These are phyloP conservation scores for Ornithoptera priamus DNA, from an alignment of 2,888 invertebrate species.

Conservation along the genomic window DNA sequence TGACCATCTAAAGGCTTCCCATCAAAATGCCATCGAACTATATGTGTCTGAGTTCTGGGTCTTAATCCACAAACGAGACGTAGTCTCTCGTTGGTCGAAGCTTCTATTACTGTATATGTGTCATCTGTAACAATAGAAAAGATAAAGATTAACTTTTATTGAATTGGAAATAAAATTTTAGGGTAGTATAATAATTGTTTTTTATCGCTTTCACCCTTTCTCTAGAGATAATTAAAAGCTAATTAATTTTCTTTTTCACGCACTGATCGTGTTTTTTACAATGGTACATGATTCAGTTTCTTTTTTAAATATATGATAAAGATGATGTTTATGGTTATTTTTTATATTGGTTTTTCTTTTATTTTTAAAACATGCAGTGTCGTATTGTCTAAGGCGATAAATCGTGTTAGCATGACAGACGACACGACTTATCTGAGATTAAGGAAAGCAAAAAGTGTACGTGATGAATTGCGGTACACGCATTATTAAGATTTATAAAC, in stretches of 20 bases:
- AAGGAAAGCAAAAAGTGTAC: slow-evolving; percentile 19
- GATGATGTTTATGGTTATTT: neutral
- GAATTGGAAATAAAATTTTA: too few relatives aligned
- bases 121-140: slow-evolving; percentile 53
- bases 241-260: too few relatives aligned
- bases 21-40: slow-evolving; percentile 67
- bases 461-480: slow-evolving; percentile 13
- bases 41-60: slow-evolving; percentile 44
- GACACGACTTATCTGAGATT: slow-evolving; percentile 10
- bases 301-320: neutral
- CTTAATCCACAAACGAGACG: slow-evolving; percentile 63
- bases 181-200: too few relatives aligned
- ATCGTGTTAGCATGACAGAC: slow-evolving; percentile 26
- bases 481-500: slow-evolving; percentile 14
- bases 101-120: slow-evolving; percentile 53
- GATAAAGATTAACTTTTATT: too few relatives aligned
- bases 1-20: slow-evolving; percentile 53
- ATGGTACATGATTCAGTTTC: neutral
- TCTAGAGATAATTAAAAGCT: too few relatives aligned
- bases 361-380: neutral
- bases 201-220: too few relatives aligned
- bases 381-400: slow-evolving; percentile 12
- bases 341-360: neutral
- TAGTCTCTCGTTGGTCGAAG: slow-evolving; percentile 58
- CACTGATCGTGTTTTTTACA: too few relatives aligned